Evolutionary conservation across 2,888 invertebrate genomes (phyloP).

Genomic region (Apantesis nais): DNA sequence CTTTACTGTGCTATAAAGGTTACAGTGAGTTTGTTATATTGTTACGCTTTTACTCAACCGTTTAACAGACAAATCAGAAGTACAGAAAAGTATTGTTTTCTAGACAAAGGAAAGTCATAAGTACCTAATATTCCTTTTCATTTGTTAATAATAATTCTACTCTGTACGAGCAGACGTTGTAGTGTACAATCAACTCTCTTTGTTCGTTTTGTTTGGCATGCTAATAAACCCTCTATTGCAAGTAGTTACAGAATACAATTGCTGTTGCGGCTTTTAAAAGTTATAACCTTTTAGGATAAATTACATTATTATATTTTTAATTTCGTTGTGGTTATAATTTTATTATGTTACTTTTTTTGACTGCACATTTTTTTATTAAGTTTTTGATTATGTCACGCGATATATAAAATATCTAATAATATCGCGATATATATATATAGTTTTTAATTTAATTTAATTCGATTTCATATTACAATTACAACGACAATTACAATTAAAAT

Average conservation of each 20-base stretch:
- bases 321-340: background rate
- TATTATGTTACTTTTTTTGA: background rate
- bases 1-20: background rate
- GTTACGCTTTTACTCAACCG: background rate
- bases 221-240: background rate
- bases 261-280: background rate
- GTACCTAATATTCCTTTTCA: background rate
- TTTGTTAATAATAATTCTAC: background rate
- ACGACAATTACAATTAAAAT: too few relatives aligned
- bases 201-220: background rate
- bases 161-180: background rate
- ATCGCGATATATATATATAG: too few relatives aligned
- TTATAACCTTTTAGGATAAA: background rate
- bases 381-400: background rate
- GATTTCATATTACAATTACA: too few relatives aligned
- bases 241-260: background rate
- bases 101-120: background rate
- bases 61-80: background rate
- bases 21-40: background rate
- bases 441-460: too few relatives aligned
- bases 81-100: background rate
- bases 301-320: background rate
- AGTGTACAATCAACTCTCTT: background rate
- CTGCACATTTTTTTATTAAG: background rate
- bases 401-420: too few relatives aligned